These are phyloP conservation scores for Leptonema lineaticorne DNA, from an alignment of 1,140 invertebrate species.

Conservation along the genomic window DNA sequence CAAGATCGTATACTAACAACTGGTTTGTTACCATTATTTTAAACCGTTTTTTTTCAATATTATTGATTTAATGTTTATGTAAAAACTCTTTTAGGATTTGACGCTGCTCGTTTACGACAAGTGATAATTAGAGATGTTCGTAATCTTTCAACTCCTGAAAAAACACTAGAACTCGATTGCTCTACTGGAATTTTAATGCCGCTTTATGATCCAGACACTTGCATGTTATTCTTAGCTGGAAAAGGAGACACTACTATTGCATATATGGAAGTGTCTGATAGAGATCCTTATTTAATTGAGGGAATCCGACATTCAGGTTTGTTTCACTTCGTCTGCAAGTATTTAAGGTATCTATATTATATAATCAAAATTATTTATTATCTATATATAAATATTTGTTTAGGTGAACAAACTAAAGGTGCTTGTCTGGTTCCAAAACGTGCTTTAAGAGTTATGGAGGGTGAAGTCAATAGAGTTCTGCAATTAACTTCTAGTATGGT, in stretches of 20 bases:
- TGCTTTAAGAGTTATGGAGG: conserved; percentile 90
- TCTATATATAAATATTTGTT: conserved; percentile 3
- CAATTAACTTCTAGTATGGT: conserved; percentile 83
- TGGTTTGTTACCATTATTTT: conserved; percentile 47
- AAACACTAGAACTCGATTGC: conserved; percentile 78
- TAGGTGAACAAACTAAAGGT: conserved; percentile 87
- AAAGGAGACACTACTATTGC: conserved; percentile 87
- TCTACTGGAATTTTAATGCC: conserved; percentile 91
- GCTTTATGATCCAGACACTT: conserved; percentile 86
- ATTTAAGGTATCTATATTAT: conserved; percentile 6
- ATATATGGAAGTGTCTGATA: conserved; percentile 83
- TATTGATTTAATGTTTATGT: no score
- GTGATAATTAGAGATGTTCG: conserved; percentile 84
- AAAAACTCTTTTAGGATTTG: conserved; percentile 65
- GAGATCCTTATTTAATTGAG: conserved; percentile 82
- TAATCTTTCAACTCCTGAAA: conserved; percentile 76
- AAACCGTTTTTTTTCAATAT: no score
- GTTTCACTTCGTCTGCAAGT: conserved; percentile 43
- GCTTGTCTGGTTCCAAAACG: conserved; percentile 89
- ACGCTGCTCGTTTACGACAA: conserved; percentile 76
- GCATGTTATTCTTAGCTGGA: conserved; percentile 91
- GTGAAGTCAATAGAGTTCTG: conserved; percentile 87
- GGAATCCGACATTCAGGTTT: conserved; percentile 71
- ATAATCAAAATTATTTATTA: not conserved
- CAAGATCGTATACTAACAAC: conserved; percentile 81